These are phyloP conservation scores for Drosophila elegans DNA, from an alignment of 1,140 invertebrate genomes.

Conservation along the genomic window DNA sequence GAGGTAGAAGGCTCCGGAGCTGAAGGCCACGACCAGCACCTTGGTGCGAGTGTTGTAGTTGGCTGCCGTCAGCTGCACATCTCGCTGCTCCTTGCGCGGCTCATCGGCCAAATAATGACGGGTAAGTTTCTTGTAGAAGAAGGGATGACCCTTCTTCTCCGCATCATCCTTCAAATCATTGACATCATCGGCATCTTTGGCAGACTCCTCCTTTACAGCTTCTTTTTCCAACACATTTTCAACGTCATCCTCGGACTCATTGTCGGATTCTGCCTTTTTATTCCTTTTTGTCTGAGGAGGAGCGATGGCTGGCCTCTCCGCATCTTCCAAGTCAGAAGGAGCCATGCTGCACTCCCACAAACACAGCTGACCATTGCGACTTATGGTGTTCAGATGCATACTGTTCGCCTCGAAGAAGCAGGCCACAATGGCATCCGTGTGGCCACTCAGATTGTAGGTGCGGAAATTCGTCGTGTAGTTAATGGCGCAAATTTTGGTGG, in stretches of 20 bases:
- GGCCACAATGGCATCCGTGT: slow-evolving; percentile 92
- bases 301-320: slow-evolving; percentile 83
- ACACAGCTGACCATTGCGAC: slow-evolving; percentile 90
- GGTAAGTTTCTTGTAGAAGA: slow-evolving; percentile 89
- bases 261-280: slow-evolving; percentile 39
- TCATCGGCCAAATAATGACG: slow-evolving; percentile 91
- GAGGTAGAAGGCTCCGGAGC: slow-evolving; percentile 93
- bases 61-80: slow-evolving; percentile 89
- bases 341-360: slow-evolving; percentile 94
- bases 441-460: slow-evolving; percentile 90
- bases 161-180: slow-evolving; percentile 75
- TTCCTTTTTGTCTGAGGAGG: slow-evolving; percentile 62
- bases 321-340: slow-evolving; percentile 85
- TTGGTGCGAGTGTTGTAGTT: slow-evolving; percentile 92
- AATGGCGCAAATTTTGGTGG: slow-evolving; percentile 92
- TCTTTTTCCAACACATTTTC: slow-evolving; percentile 86
- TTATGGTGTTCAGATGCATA: slow-evolving; percentile 92
- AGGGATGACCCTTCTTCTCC: slow-evolving; percentile 85
- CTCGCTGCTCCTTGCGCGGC: slow-evolving; percentile 87
- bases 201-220: slow-evolving; percentile 85
- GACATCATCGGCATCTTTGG: slow-evolving; percentile 59
- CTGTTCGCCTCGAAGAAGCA: slow-evolving; percentile 95
- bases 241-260: slow-evolving; percentile 87
- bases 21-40: slow-evolving; percentile 93
- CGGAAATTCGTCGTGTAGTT: slow-evolving; percentile 91